These are phyloP conservation scores for Crepidodera aurea DNA, from an alignment of 2,888 invertebrate genomes.

Conservation along the genomic window DNA sequence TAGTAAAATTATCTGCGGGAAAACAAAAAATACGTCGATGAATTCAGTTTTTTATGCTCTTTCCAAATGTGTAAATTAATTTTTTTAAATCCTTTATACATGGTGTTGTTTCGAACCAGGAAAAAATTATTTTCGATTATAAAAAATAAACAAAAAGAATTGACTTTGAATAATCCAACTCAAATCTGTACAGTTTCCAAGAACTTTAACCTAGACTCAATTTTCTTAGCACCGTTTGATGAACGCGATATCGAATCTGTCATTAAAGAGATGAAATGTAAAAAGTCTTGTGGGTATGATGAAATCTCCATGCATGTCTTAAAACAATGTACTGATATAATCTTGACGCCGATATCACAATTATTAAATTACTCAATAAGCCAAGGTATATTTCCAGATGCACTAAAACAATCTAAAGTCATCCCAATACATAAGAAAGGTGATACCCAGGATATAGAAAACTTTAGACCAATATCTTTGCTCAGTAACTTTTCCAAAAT, in stretches of 20 bases:
- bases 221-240: background rate
- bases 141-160: too few species aligned
- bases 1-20: too few species aligned
- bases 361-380: background rate
- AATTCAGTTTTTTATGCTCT: too few species aligned
- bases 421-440: background rate
- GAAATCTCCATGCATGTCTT: background rate
- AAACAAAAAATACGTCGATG: too few species aligned
- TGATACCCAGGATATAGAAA: background rate
- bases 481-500: background rate
- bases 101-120: too few species aligned
- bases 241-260: background rate
- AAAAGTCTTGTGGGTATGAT: background rate
- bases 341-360: background rate
- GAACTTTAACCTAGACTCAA: background rate
- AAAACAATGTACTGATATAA: background rate
- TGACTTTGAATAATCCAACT: too few species aligned
- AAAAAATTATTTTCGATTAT: too few species aligned
- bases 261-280: background rate
- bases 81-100: too few species aligned
- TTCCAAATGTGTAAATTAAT: too few species aligned
- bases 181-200: too few species aligned
- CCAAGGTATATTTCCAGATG: background rate
- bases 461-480: background rate
- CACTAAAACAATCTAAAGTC: background rate